phyloP scores from a whole-genome alignment of 2,888 invertebrate species.

The Netelia inedita region DNA sequence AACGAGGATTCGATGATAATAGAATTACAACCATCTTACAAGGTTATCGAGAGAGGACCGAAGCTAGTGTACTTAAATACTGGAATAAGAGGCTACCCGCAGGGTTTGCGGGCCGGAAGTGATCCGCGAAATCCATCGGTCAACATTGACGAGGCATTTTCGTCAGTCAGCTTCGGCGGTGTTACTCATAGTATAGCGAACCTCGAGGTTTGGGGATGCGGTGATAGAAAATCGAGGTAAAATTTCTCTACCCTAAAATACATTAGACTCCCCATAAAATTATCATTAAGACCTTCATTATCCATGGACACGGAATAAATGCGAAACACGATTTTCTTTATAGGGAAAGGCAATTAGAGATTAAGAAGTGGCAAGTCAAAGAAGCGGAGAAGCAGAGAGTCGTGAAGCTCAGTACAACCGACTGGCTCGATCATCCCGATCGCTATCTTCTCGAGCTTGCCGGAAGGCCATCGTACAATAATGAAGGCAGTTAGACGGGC shows the following conservation, averaged over 20 bases:
- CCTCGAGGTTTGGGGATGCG: conserved; percentile 94
- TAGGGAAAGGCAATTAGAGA: conserved; percentile 94
- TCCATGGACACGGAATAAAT: neutral
- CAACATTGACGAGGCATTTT: conserved; percentile 87
- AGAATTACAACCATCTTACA: conserved; percentile 91
- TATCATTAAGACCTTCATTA: too few relatives aligned
- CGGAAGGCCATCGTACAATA: conserved; percentile 93
- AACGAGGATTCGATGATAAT: conserved; percentile 91
- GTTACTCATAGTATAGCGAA: conserved; percentile 86
- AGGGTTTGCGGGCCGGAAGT: conserved; percentile 92
- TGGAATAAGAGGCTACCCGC: conserved; percentile 93
- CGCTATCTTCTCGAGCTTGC: conserved; percentile 95
- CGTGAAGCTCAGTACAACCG: conserved; percentile 94
- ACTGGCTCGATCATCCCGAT: conserved; percentile 98
- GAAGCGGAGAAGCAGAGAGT: conserved; percentile 94
- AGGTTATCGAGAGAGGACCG: conserved; percentile 87
- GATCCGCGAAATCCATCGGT: conserved; percentile 93
- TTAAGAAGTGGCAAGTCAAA: conserved; percentile 96
- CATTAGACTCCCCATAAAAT: neutral
- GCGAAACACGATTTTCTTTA: neutral
- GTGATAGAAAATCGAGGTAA: conserved; percentile 88
- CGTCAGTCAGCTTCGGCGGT: conserved; percentile 81
- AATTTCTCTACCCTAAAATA: conserved; percentile 5
- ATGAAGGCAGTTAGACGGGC: conserved; percentile 86
- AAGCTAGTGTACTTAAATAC: conserved; percentile 95